A percentile compares a stretch with the other conserved stretches of the same genome.
Evolutionary conservation across 2,888 invertebrate genomes (phyloP).

Genomic region (Chironomus riparius): DNA sequence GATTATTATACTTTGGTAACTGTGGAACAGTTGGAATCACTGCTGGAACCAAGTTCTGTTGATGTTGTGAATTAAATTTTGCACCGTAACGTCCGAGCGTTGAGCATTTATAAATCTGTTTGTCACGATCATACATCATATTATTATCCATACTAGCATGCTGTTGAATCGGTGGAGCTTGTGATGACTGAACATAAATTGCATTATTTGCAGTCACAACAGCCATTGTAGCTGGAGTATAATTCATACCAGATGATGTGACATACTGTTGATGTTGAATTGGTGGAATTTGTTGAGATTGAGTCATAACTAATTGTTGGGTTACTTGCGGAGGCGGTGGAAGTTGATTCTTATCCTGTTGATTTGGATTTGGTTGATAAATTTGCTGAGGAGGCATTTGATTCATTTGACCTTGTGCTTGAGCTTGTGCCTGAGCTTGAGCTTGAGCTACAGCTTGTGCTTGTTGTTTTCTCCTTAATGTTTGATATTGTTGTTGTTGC

Average conservation of each 20-base stretch:
- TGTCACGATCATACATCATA: constrained; percentile 41
- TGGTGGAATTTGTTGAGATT: constrained; percentile 28
- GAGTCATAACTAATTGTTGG: constrained; percentile 26
- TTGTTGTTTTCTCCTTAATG: constrained; percentile 19
- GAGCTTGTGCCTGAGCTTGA: constrained; percentile 5
- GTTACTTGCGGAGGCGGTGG: constrained; percentile 28
- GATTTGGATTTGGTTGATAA: constrained; percentile 21
- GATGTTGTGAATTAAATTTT: constrained; percentile 37
- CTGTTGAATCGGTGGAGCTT: neutral
- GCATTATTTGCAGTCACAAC: constrained; percentile 25
- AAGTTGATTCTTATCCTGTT: neutral
- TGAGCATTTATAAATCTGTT: constrained; percentile 43
- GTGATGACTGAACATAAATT: constrained; percentile 14
- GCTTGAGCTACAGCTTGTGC: neutral
- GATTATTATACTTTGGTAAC: constrained; percentile 20
- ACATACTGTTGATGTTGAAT: constrained; percentile 17
- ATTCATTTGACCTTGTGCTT: constrained; percentile 15
- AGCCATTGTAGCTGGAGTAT: constrained; percentile 16
- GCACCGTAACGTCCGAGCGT: constrained; percentile 40
- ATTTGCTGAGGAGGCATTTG: neutral
- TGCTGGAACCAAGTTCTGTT: constrained; percentile 19
- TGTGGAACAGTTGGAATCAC: constrained; percentile 25
- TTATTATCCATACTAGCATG: constrained; percentile 36
- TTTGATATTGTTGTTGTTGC: constrained; percentile 24
- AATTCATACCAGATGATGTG: constrained; percentile 30